Base-by-base conservation (phyloP, 2,797 vertebrate species). In the Menidia menidia region DNA sequence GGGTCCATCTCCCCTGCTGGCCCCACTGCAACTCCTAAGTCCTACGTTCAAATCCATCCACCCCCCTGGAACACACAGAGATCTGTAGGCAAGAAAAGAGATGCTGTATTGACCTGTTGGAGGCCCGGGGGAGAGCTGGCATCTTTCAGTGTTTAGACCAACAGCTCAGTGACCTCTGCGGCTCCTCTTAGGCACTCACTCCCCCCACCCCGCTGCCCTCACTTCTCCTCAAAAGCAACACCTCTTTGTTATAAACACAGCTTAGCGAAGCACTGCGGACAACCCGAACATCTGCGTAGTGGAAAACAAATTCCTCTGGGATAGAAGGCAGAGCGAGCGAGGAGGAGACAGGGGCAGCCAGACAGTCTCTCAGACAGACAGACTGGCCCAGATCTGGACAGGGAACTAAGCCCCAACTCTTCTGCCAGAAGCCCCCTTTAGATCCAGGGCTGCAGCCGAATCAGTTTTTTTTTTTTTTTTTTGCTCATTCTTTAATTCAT, bases 171-270 rank as follows among this genome's bases (percentile, higher is more conserved):
- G 84, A 89, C 85, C 89, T 78, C 70, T 78, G 75, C 60, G 66
- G 73, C 72, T 73, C 67, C 79, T 59, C 58, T 42, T 33, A 63
- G 39, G 71, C 65, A 67, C 76, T 67, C 75, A 72, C 84, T 78
- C 82, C 72, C 72, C 71, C 84, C 80, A 72, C 80, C 65, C 71
- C 56, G 11, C 68, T 78, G 71, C 78, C 66, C 83, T 73, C 83
- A 77, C 78, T 77, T 79, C 83, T 81, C 86, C 84, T 80, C 80
- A 83, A 82, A 82, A 87, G 88, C 80, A 84, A 88, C 88, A 90
- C 84, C 80, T 89, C 89, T 87, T 87, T 87, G 89, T 89, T 88
- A 81, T 91, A 92, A 90, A 92, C 91, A 91, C 90, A 91, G 88
- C 90, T 92, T 89, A 92, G 81, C 78, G 85, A 68, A 56, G 74